These are phyloP conservation scores for Delia radicum DNA, from an alignment of 1,140 invertebrate species.

Conservation along the genomic window DNA sequence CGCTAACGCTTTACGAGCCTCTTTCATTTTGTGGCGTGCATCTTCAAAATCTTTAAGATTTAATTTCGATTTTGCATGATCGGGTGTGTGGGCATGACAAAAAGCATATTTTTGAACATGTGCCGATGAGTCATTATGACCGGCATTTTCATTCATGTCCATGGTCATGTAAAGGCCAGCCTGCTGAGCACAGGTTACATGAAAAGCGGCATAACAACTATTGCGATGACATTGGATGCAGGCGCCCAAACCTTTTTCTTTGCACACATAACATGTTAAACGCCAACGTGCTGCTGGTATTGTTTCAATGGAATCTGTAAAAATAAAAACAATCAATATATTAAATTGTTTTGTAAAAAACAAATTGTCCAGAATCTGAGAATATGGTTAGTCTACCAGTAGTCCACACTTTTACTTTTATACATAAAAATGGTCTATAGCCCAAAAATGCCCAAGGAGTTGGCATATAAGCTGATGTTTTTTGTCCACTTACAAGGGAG, in stretches of 20 bases:
- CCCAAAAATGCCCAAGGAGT: no score
- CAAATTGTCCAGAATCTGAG: no score
- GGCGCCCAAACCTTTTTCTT: constrained; percentile 88
- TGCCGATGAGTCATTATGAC: constrained; percentile 67
- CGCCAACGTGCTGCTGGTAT: constrained; percentile 95
- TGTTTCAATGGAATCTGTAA: constrained; percentile 89
- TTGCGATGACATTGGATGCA: constrained; percentile 98
- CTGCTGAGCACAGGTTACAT: constrained; percentile 98
- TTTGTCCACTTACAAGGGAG: no score
- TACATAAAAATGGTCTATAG: no score
- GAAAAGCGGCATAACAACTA: constrained; percentile 96
- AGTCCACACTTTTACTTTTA: no score
- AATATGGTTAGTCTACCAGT: no score
- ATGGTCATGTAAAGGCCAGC: constrained; percentile 95
- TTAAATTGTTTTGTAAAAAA: no score
- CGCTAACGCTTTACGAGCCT: constrained; percentile 70
- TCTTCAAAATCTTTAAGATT: constrained; percentile 50
- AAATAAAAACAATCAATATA: no score
- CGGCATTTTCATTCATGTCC: constrained; percentile 73
- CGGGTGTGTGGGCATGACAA: constrained; percentile 91
- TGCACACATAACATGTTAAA: constrained; percentile 94
- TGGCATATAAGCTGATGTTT: no score
- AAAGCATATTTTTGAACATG: constrained; percentile 94
- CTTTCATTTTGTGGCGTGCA: constrained; percentile 66
- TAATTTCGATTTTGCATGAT: constrained; percentile 62